Evolutionary conservation across 1,140 invertebrate genomes (phyloP), one percentile per base, ranked within the genome.

Genomic region (Pogonomyrmex barbatus): DNA sequence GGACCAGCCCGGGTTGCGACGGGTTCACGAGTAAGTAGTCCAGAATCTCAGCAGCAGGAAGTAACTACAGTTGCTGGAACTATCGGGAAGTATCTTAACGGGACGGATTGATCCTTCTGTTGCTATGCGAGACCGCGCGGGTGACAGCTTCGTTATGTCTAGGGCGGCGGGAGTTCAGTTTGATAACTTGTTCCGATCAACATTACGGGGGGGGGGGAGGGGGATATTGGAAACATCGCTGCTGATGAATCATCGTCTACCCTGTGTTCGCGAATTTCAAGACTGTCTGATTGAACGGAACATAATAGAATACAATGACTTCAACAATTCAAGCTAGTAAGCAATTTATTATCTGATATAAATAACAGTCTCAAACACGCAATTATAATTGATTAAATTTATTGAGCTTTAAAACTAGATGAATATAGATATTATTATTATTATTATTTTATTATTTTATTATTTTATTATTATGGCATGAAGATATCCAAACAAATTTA

Each of bases 71-170:
- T 82, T 60, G 10, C 54, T 5, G 68, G 54, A 73, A 83, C 79
- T 73, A 82, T 82, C 67, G 54, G 67, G 24, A 47, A 50, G 68
- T 24, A 24, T 83, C 79, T 83, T 73, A 45, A 30, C 17, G 6
- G 30, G 17, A 36, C 10, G 33, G 39, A 60, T 75, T 83, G 54
- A 83, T 83, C 79, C 56, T 8, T 73, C 68, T 60, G 52, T 47
- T 60, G 30, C 52, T 58, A 47, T 42, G 24, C 30, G 52, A 45
- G 67, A 82, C 4, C 33, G 47, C 68, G 54, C 54, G 54, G 45
- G n/a, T 75, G 79, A 83, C 79, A 75, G 33, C 17, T n/a, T 39
- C 79, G 68, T 83, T 83, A 60, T 75, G 68, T 62, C 70, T 58
- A 50, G 10, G 14, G 50, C 17, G 70, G 58, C 65, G 54, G 10